Percentiles rank a stretch among this genome's conserved stretches.
These are phyloP conservation scores for Choloepus hoffmanni DNA, from an alignment of 2,113 vertebrate genomes.

Conservation along the genomic window DNA sequence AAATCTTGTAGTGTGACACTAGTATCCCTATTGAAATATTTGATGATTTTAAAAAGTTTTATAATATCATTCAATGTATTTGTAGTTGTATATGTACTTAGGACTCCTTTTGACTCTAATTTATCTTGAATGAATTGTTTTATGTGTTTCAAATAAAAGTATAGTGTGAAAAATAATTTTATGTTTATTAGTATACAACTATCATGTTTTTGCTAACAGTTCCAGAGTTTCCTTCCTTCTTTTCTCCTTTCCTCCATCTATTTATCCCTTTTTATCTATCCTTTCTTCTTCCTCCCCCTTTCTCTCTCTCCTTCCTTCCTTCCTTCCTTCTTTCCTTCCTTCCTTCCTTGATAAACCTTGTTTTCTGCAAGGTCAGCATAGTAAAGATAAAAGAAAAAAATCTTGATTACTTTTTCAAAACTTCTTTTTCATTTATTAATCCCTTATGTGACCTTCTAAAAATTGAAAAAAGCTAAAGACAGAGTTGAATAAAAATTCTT, in stretches of 20 bases:
- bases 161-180: background rate
- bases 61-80: background rate
- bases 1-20: background rate
- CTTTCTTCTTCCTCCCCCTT: background rate
- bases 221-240: background rate
- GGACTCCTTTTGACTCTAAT: background rate
- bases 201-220: background rate
- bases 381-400: background rate
- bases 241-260: background rate
- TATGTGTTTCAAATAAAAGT: background rate
- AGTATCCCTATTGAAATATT: background rate
- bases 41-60: background rate
- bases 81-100: background rate
- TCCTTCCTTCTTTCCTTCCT: background rate
- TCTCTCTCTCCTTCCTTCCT: no score
- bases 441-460: background rate
- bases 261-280: background rate
- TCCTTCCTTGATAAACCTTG: background rate
- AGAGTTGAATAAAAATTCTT: background rate
- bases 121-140: background rate
- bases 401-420: background rate
- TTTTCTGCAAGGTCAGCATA: background rate
- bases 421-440: background rate
- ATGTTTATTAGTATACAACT: background rate
- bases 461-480: background rate